Percentiles rank a stretch among this genome's conserved stretches.
Conservation (phyloP, 2,797 vertebrate species). For the Cheirogaleus major region DNA sequence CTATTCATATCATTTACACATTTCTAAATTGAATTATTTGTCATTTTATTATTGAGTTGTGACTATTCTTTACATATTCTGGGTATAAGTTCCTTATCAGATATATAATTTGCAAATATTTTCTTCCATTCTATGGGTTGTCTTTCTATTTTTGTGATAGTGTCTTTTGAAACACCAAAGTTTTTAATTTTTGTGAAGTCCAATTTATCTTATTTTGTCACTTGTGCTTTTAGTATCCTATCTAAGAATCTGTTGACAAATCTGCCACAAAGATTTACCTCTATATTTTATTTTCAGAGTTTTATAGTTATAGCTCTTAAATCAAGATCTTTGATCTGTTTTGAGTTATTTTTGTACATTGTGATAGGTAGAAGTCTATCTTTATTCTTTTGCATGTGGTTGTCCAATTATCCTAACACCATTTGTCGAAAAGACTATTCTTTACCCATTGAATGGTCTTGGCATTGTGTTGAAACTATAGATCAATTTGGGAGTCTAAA, state of each 20-base stretch:
- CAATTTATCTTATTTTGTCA: not conserved
- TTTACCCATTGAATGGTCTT: not conserved
- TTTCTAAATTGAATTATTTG: not conserved
- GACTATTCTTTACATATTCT: not conserved
- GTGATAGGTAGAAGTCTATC: not conserved
- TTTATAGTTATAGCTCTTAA: not conserved
- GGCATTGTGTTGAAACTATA: not conserved
- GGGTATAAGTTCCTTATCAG: not conserved
- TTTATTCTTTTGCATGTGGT: not conserved
- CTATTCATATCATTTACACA: not conserved
- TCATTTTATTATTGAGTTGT: not conserved
- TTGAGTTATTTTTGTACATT: not conserved
- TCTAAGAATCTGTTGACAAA: not conserved
- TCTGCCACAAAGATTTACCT: not conserved
- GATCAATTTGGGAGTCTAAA: not conserved
- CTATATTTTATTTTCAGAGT: not conserved
- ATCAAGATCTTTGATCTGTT: not conserved
- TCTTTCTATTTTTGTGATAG: not conserved
- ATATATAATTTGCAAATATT: not conserved
- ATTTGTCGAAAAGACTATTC: slow-evolving; percentile 8
- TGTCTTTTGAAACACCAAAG: not conserved
- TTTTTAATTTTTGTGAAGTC: slow-evolving; percentile 8
- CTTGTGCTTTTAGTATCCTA: not conserved
- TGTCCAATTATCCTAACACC: not conserved
- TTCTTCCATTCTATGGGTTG: not conserved